These are phyloP conservation scores for Cheiracanthium punctorium DNA, from an alignment of 2,888 invertebrate genomes.

Conservation along the genomic window DNA sequence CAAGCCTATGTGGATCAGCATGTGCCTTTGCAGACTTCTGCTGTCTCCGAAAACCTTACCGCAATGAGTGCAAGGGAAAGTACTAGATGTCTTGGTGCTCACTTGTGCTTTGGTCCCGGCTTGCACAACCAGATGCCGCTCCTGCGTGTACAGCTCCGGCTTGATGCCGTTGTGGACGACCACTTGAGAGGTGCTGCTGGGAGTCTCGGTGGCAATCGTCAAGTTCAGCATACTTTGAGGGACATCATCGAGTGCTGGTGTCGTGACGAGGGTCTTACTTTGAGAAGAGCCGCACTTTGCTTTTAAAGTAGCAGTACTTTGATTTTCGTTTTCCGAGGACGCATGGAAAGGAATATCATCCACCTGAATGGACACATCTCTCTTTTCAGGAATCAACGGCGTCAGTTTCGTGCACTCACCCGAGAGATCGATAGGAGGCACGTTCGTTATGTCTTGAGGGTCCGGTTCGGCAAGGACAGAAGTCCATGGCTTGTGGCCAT, in stretches of 20 bases:
- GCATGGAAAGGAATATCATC: constrained; percentile 51
- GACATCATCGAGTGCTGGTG: constrained; percentile 33
- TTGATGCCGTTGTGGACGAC: constrained; percentile 62
- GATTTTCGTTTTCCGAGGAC: constrained; percentile 22
- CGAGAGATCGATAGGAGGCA: constrained; percentile 52
- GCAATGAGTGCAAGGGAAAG: constrained; percentile 81
- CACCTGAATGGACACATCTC: constrained; percentile 59
- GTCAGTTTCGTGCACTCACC: constrained; percentile 56
- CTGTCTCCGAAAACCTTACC: constrained; percentile 79
- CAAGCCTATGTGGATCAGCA: constrained; percentile 81
- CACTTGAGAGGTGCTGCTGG: constrained; percentile 28
- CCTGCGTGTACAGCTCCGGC: constrained; percentile 66
- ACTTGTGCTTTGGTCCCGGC: constrained; percentile 76
- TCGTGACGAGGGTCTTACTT: constrained; percentile 13
- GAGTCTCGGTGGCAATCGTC: constrained; percentile 38
- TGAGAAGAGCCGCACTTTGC: constrained; percentile 26
- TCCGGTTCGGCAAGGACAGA: constrained; percentile 28
- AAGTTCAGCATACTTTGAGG: constrained; percentile 50
- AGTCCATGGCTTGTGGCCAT: constrained; percentile 40
- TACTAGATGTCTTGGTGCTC: constrained; percentile 26
- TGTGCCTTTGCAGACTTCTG: constrained; percentile 78
- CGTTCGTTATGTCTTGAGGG: constrained; percentile 38
- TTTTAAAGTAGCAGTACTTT: constrained; percentile 13
- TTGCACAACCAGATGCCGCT: constrained; percentile 56
- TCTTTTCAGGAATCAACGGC: constrained; percentile 38